Evolutionary conservation across 2,888 invertebrate species (phyloP).

Genomic region (Napeogenes sylphis): DNA sequence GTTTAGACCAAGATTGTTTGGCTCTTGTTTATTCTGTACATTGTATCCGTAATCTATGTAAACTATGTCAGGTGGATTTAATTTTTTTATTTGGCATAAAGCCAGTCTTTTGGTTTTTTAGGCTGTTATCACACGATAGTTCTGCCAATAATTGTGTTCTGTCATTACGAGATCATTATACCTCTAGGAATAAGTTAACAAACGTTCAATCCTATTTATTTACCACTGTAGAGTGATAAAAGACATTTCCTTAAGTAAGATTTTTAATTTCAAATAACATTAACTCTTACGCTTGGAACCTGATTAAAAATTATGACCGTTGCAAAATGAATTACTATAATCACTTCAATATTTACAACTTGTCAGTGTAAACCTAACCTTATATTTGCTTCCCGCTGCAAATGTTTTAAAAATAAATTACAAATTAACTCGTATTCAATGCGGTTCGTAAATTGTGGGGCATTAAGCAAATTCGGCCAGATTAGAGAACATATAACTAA

Average conservation of each 20-base stretch:
- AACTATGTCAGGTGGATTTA: constrained; percentile 47
- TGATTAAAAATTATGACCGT: no score
- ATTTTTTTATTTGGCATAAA: constrained; percentile 48
- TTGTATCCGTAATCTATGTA: constrained; percentile 34
- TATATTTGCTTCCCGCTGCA: not conserved
- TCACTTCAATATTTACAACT: no score
- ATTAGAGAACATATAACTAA: constrained; percentile 55
- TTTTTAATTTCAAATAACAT: no score
- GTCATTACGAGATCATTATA: constrained; percentile 19
- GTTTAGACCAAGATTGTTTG: constrained; percentile 35
- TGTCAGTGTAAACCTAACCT: no score
- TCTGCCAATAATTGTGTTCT: constrained; percentile 13
- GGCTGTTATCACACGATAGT: constrained; percentile 31
- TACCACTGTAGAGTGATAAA: no score
- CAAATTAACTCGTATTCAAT: constrained; percentile 5
- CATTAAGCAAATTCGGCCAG: constrained; percentile 63
- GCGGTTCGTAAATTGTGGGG: constrained; percentile 49
- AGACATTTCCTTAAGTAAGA: no score
- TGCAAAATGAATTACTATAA: no score
- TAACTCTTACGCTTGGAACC: no score
- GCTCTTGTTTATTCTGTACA: constrained; percentile 34
- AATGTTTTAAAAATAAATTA: constrained; percentile 4
- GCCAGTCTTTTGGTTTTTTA: constrained; percentile 55
- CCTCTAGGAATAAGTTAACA: constrained; percentile 15
- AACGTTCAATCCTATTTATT: constrained; percentile 27